Evolutionary conservation across 2,113 vertebrate species (phyloP).

Genomic region (Tragelaphus scriptus): DNA sequence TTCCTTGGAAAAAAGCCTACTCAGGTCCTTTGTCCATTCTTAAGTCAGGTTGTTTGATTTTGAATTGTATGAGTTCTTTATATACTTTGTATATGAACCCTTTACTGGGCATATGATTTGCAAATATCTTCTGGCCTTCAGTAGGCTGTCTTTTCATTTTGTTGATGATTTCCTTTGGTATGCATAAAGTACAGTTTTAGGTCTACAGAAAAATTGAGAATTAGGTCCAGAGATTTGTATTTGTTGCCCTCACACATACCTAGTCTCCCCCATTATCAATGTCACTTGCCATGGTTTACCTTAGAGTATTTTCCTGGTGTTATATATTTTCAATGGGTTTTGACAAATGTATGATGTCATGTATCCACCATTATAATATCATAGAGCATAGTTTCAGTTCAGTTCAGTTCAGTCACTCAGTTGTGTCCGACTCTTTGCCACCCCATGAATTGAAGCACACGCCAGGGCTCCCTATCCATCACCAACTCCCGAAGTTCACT

Average conservation of each 20-base stretch:
- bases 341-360: not conserved
- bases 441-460: too few species aligned
- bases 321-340: not conserved
- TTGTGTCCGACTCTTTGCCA: too few species aligned
- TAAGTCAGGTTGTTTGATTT: not conserved
- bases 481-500: too few species aligned
- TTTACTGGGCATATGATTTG: not conserved
- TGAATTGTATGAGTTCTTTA: not conserved
- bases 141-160: not conserved
- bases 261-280: not conserved
- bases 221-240: not conserved
- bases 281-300: not conserved
- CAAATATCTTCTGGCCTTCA: not conserved
- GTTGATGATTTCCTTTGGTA: not conserved
- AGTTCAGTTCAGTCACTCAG: too few species aligned
- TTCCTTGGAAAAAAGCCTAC: not conserved
- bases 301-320: not conserved
- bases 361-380: not conserved
- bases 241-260: not conserved
- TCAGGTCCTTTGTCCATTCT: not conserved
- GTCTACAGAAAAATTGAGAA: not conserved
- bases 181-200: not conserved
- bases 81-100: not conserved
- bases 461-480: too few species aligned
- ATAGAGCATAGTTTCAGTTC: not conserved